Base-by-base conservation (phyloP, 30 jellyfish, hydroid and myxozoan species). In the Chrysaora quinquecirrha region DNA sequence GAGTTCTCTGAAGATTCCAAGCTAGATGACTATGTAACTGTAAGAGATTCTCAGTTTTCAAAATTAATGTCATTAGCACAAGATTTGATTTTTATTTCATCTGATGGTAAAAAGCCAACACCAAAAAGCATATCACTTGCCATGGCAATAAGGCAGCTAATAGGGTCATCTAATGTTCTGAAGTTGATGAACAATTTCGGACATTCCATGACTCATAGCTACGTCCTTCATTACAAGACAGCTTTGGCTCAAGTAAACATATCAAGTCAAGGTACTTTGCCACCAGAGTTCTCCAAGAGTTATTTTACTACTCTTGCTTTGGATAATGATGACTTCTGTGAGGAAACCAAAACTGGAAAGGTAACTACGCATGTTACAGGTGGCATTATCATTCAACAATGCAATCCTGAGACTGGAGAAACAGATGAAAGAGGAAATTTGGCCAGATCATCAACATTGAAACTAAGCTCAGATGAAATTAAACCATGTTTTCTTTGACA, bases 261-360 rank as follows among this genome's bases (percentile, higher is more conserved):
- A 24, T 25, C 58, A 0, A 64, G 70, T 28, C 48, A 80, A 25
- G 84, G 64, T 34, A 29, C 69, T 38, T 22, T 80, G 25, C 91
- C 91, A 14, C 58, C 71, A 32, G 76, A 52, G 2, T 19, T 65
- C 30, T 29, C 60, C 21, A 65, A 31, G 84, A 43, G 29, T 64
- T 16, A 48, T n/a, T n/a, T 11, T 30, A 49, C 76, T 23, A 80
- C 79, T 19, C 73, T 80, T 47, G 84, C 65, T 46, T 80, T 85
- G 91, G 91, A 80, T 52, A 64, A 80, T 48, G 73, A 23, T 43
- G 91, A 80, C 35, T 80, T 80, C 24, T 32, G 76, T 18, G 91
- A 80, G 65, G 76, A 80, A 65, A 67, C 75, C 24, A 54, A 46
- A 80, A 64, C 75, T 43, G 87, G 87, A 1, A 48, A 48, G n/a